Conservation (phyloP, 2,113 vertebrate genomes). For the Heterotis niloticus region DNA sequence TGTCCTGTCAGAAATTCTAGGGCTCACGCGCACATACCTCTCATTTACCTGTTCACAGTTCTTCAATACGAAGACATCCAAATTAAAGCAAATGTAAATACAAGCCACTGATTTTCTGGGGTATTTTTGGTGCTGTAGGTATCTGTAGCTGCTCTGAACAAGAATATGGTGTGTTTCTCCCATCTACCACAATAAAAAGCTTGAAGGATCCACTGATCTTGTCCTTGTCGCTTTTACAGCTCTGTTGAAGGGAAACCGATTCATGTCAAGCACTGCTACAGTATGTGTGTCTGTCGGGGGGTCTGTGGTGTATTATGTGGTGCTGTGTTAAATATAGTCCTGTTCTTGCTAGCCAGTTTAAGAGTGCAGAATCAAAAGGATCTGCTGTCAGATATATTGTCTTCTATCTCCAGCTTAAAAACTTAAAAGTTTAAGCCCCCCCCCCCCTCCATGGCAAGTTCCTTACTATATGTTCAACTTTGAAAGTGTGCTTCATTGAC, state of each 20-base stretch:
- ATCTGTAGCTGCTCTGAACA: not conserved
- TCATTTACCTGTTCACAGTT: not conserved
- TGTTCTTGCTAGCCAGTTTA: not conserved
- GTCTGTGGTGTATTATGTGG: not conserved
- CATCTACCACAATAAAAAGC: not conserved
- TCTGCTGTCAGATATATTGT: too few relatives aligned
- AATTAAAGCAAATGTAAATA: not conserved
- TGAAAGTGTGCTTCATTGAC: too few relatives aligned
- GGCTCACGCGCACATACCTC: too few relatives aligned
- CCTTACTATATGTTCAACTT: too few relatives aligned
- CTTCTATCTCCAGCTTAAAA: too few relatives aligned
- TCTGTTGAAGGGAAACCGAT: too few relatives aligned
- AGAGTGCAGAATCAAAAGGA: too few relatives aligned
- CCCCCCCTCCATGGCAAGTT: too few relatives aligned
- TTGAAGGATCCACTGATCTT: not conserved
- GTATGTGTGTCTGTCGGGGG: not conserved
- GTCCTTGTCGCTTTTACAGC: not conserved
- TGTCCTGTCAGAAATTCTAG: too few relatives aligned
- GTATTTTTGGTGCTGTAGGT: not conserved
- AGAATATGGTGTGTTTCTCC: slow-evolving; percentile 1
- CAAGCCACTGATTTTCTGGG: not conserved
- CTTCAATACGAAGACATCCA: not conserved
- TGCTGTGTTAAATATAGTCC: not conserved
- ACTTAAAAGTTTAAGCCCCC: too few relatives aligned
- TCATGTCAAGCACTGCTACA: too few relatives aligned